A percentile compares a stretch with the other conserved stretches of the same genome.
Evolutionary conservation across 2,113 vertebrate genomes (phyloP).

Genomic region (Cephalopholis sonnerati): DNA sequence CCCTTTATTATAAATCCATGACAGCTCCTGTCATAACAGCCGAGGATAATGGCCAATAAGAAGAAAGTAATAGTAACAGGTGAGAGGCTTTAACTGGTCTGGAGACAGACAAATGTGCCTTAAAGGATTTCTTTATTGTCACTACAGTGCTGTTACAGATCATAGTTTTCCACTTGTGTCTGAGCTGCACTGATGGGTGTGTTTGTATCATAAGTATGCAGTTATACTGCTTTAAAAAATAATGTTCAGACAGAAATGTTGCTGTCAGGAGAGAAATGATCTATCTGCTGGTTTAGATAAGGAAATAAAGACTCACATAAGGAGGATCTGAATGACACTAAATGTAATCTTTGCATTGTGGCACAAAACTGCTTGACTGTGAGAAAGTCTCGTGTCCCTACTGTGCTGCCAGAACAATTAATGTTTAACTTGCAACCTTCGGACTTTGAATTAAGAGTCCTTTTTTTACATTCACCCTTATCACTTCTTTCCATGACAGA

Average conservation of each 20-base stretch:
- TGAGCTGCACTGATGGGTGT: slow-evolving; percentile 16
- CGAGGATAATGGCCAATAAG: slow-evolving; percentile 75
- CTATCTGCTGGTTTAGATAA: neutral
- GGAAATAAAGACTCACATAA: neutral
- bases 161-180: neutral
- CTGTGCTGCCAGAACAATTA: slow-evolving; percentile 2
- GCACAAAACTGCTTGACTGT: neutral
- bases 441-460: slow-evolving; percentile 49
- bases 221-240: neutral
- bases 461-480: slow-evolving; percentile 5
- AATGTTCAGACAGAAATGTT: neutral
- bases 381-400: neutral
- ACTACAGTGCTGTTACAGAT: neutral
- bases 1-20: slow-evolving; percentile 10
- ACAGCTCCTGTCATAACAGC: slow-evolving; percentile 7
- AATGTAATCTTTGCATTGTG: neutral
- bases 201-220: neutral
- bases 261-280: neutral
- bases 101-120: neutral
- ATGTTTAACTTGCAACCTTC: slow-evolving; percentile 70
- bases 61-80: slow-evolving; percentile 84
- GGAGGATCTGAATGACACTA: neutral
- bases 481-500: slow-evolving; percentile 5
- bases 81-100: slow-evolving; percentile 41
- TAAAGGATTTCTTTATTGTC: neutral